Evolutionary conservation across 2,888 invertebrate genomes (phyloP).

Genomic region (Acleris cristana): DNA sequence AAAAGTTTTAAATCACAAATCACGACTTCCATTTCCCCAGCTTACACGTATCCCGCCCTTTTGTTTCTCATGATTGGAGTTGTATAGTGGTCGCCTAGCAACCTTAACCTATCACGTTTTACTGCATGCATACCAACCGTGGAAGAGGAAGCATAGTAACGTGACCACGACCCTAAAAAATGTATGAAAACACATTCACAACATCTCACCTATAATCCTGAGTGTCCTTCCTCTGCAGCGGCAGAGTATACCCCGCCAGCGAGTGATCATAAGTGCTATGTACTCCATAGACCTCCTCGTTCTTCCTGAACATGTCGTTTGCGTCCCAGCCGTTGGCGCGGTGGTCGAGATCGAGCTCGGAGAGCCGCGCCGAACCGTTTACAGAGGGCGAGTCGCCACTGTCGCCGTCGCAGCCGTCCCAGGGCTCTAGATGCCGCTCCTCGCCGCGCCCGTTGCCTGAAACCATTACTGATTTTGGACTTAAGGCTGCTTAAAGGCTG

Average conservation of each 20-base stretch:
- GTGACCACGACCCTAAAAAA: too few relatives aligned
- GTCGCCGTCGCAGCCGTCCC: slow-evolving; percentile 88
- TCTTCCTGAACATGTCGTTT: slow-evolving; percentile 97
- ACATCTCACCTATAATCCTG: slow-evolving; percentile 88
- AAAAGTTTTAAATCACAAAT: too few relatives aligned
- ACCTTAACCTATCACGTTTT: too few relatives aligned
- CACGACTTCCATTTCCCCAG: too few relatives aligned
- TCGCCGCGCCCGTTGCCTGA: slow-evolving; percentile 78
- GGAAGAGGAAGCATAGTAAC: too few relatives aligned
- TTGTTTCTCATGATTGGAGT: too few relatives aligned
- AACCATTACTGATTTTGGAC: slow-evolving; percentile 27
- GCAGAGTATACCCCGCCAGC: slow-evolving; percentile 95
- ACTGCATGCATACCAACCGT: too few relatives aligned
- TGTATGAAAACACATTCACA: too few relatives aligned
- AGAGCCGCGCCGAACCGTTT: slow-evolving; percentile 85
- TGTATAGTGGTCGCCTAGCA: too few relatives aligned
- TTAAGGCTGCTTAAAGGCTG: slow-evolving; percentile 12
- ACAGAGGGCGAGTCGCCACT: slow-evolving; percentile 75
- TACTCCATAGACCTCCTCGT: slow-evolving; percentile 95
- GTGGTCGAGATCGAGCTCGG: slow-evolving; percentile 88
- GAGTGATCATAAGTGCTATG: slow-evolving; percentile 96
- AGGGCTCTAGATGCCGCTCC: slow-evolving; percentile 94
- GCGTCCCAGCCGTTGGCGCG: slow-evolving; percentile 98
- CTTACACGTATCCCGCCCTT: too few relatives aligned
- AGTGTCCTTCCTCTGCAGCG: slow-evolving; percentile 92